Evolutionary conservation across 2,888 invertebrate genomes (phyloP), one percentile per base, ranked within the genome.

Genomic region (Myopa testacea): DNA sequence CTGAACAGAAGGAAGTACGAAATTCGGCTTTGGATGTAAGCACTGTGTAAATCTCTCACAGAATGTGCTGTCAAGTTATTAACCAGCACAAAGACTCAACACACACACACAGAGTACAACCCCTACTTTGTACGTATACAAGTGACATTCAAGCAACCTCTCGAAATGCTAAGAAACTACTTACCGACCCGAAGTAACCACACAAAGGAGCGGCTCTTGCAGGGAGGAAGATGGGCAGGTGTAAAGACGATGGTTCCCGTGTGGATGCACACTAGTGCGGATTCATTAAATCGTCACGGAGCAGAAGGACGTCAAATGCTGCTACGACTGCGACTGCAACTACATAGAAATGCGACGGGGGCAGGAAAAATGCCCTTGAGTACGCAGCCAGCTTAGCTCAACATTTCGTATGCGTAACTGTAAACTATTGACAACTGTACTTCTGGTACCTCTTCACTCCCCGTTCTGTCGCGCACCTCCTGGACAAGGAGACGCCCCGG

Each of bases 131-230:
- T 26, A 26, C 26, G 26, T 65, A 73, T 80, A 81, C 76, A 75
- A 86, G 85, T 86, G 86, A 86, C 85, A 86, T 86, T 86, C 86
- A 85, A 84, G 84, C 85, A 86, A 86, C 82, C 84, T 82, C 84
- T 85, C 84, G 83, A 83, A 86, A 85, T 83, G 84, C 83, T 83
- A 83, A 83, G 85, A 84, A 85, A 84, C 83, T 82, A 85, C 84
- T 84, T 85, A 84, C 82, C 34, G 40, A 74, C 69, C 60, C 26
- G 34, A 45, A 62, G 8, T 50, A 8, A 50, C 50, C 14, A 14
- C 50, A 50, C 26, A 55, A 10, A 77, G 58, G 26, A 37, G 16
- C 52, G 38, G 72, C 72, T 19, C 26, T 26, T 26, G 26, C 26
- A 26, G 26, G 26, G 26, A 26, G 26, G 26, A 26, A 26, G 26